These are phyloP conservation scores for Cygnus atratus DNA, from an alignment of 2,113 vertebrate species.

Conservation along the genomic window DNA sequence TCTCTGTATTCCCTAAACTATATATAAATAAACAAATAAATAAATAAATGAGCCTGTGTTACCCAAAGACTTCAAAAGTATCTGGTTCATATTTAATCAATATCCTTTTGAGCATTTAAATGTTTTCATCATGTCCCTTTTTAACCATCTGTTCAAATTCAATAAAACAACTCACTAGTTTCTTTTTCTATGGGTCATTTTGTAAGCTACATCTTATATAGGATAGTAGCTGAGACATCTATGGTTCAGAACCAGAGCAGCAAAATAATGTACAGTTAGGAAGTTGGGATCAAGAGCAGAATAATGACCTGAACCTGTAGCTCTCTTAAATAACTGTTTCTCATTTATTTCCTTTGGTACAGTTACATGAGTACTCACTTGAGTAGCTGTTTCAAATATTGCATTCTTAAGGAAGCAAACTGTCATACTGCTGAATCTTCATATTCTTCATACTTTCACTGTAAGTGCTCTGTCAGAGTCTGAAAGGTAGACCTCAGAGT, in stretches of 20 bases:
- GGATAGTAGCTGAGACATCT: not conserved
- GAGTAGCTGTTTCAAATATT: not conserved
- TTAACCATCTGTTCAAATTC: not conserved
- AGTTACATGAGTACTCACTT: not conserved
- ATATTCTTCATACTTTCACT: not conserved
- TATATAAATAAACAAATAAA: too few relatives aligned
- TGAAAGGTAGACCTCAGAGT: not conserved
- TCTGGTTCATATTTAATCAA: conserved; percentile 9
- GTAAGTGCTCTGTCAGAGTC: not conserved
- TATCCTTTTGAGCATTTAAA: not conserved
- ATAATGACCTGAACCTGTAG: not conserved
- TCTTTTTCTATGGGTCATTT: not conserved
- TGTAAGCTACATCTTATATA: not conserved
- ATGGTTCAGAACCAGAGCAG: not conserved
- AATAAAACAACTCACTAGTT: not conserved
- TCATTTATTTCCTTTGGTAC: not conserved
- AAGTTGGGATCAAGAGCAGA: not conserved
- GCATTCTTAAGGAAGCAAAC: not conserved
- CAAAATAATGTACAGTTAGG: not conserved
- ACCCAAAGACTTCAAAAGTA: not conserved
- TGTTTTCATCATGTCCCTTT: not conserved
- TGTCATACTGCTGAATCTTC: not conserved
- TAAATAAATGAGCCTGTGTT: not conserved
- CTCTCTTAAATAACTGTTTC: not conserved
- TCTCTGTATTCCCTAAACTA: not conserved